Evolutionary conservation across 2,113 vertebrate genomes (phyloP), one percentile per base, ranked within the genome.

Genomic region (Bujurquina vittata): DNA sequence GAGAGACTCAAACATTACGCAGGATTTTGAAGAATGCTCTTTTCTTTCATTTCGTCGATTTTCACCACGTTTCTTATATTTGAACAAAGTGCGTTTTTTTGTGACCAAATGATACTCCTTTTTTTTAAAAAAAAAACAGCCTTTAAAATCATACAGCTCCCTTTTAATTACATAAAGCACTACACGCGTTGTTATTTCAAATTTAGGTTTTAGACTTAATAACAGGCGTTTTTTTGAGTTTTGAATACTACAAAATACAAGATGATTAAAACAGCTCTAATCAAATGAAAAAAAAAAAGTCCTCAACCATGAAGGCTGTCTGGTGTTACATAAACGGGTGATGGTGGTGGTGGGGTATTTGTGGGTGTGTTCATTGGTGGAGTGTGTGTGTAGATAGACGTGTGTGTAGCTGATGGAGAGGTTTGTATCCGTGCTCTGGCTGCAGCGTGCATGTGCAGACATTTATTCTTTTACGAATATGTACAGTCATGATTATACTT

Each of bases 251-350:
- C 2, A 49, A 33, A 72, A 33, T 31, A 14, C 12, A n/a, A 15
- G 26, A 29, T 3, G 17, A 72, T 54, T 33, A 72, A 54, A 72
- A n/a, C 46, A n/a, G 22, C 37, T 43, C 33, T 17, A 57, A 69
- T 57, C 18, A 46, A 29, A 65, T 20, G 11, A 49, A 29, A 58
- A 22, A 37, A 17, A 40, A 58, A 35, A 56, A 17, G 4, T 12
- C 57, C 11, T 74, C 11, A 56, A 29, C 26, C 11, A 60, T 77
- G 33, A 74, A 79, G 55, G 15, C 9, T 11, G 58, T 31, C 61
- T 75, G 40, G 4, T 83, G 86, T 88, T 92, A 75, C 23, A 74
- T 91, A 85, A 88, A 84, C 52, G 35, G 56, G 5, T 85, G 67
- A 7, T 61, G 67, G n/a, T 33, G 67, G n/a, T 33, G 22, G 54